A percentile compares a stretch with the other conserved stretches of the same genome.
phyloP scores from a whole-genome alignment of 2,888 invertebrate genomes.

The Coecobrya sp. region DNA sequence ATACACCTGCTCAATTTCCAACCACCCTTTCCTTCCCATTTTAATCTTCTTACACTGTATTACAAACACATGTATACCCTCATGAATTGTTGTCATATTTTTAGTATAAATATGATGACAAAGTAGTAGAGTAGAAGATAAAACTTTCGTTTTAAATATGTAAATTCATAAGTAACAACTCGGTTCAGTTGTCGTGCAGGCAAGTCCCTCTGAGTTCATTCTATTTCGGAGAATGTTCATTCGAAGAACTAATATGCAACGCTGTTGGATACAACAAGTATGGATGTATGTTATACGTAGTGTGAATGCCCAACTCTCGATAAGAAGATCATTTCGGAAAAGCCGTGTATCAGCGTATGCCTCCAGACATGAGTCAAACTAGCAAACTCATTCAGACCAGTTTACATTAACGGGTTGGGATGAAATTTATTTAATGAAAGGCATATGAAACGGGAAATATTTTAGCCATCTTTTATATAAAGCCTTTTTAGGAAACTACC shows the following conservation, averaged over 20 bases:
- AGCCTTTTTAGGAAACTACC: not conserved
- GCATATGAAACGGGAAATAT: not conserved
- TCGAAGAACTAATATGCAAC: not conserved
- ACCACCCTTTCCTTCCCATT: not conserved
- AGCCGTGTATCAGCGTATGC: not conserved
- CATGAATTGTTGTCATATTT: not conserved
- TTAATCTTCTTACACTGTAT: not conserved
- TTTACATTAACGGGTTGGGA: not conserved
- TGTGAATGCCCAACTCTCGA: not conserved
- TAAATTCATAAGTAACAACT: not conserved
- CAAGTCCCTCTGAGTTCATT: not conserved
- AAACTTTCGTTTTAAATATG: not conserved
- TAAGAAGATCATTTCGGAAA: not conserved
- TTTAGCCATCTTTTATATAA: not conserved
- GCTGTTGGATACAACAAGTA: not conserved
- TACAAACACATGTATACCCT: not conserved
- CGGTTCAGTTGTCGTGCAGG: not conserved
- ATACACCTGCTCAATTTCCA: not conserved
- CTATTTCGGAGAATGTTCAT: not conserved
- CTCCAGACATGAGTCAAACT: constrained; percentile 6
- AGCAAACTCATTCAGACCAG: constrained; percentile 1
- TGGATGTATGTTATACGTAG: no score
- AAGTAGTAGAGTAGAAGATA: not conserved
- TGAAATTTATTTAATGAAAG: no score
- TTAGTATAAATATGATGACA: not conserved